Evolutionary conservation across 2,888 invertebrate species (phyloP).

Genomic region (Hypomecis punctinalis): DNA sequence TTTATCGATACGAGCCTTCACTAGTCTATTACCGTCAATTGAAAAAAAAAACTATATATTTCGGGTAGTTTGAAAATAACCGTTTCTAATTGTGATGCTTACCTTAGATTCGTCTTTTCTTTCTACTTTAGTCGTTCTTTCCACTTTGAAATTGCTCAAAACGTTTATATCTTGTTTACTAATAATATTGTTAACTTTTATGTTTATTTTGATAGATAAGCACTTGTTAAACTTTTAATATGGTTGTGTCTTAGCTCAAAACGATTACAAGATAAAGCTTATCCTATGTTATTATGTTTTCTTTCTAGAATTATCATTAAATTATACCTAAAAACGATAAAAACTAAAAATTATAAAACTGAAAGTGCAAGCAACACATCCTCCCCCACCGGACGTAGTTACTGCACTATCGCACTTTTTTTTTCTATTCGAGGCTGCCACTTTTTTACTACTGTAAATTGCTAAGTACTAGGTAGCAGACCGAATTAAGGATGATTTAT

Average conservation of each 20-base stretch:
- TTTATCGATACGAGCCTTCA: too few relatives aligned
- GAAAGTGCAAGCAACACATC: conserved; percentile 54
- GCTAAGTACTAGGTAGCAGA: too few relatives aligned
- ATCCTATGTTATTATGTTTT: neutral
- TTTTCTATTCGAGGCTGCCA: conserved; percentile 26
- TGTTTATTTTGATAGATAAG: neutral
- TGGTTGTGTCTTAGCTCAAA: neutral
- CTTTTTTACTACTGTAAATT: too few relatives aligned
- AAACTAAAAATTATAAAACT: conserved; percentile 35
- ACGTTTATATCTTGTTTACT: neutral
- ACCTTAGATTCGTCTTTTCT: neutral
- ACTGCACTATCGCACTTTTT: conserved; percentile 53
- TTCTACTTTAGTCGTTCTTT: neutral
- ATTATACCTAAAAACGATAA: conserved; percentile 24
- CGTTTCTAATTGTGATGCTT: neutral
- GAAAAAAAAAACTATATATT: neutral
- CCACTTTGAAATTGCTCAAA: conserved; percentile 8
- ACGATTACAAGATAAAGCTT: neutral
- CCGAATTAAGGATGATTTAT: too few relatives aligned
- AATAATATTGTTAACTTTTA: too few relatives aligned
- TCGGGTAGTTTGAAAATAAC: conserved; percentile 2
- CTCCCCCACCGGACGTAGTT: conserved; percentile 47
- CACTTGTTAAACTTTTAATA: neutral
- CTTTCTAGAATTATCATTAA: neutral
- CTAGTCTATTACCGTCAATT: neutral